Percentiles rank a stretch among this genome's conserved stretches.
These are phyloP conservation scores for Formica exsecta DNA, from an alignment of 1,140 invertebrate species.

Conservation along the genomic window DNA sequence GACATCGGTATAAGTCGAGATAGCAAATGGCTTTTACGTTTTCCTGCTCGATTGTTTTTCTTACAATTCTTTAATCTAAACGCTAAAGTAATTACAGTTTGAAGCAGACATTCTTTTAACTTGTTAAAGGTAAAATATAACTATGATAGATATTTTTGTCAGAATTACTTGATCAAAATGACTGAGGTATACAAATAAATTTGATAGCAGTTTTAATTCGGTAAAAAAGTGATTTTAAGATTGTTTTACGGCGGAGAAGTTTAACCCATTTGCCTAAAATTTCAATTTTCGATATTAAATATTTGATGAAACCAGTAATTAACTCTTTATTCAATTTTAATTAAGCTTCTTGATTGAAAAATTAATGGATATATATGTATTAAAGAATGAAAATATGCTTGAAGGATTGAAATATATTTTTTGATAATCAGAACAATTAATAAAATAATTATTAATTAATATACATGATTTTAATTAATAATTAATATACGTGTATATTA, in stretches of 20 bases:
- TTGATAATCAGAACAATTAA: neutral
- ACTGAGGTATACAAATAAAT: neutral
- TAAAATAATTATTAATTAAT: no score
- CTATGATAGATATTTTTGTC: neutral
- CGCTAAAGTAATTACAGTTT: neutral
- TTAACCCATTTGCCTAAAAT: neutral
- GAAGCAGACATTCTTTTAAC: neutral
- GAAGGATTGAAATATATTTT: neutral
- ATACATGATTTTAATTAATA: no score
- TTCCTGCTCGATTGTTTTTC: constrained; percentile 1
- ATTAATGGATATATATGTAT: neutral
- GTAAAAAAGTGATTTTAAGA: neutral
- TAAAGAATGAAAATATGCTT: neutral
- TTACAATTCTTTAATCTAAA: neutral
- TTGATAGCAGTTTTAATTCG: neutral
- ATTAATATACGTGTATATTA: no score
- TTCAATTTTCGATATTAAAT: neutral
- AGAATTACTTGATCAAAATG: neutral
- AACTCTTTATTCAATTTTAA: neutral
- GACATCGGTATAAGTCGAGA: constrained; percentile 37
- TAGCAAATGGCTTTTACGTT: constrained; percentile 34
- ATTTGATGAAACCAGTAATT: neutral
- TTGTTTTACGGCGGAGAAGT: neutral
- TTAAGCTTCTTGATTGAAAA: neutral
- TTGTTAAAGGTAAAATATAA: neutral